A percentile compares a stretch with the other conserved stretches of the same genome.
phyloP scores from a whole-genome alignment of 2,113 vertebrate species.

The human (Homo sapiens) region GRCh38 chr3:185516501-185517000 shows the following conservation, averaged over 20 bases:
- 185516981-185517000: neutral
- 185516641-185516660: neutral
- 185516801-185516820: neutral
- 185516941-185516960: neutral
- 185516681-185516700: neutral
- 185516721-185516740: neutral
- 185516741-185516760: neutral
- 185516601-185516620: neutral
- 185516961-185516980: neutral
- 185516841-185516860: neutral
- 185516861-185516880: neutral
- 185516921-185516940: neutral
- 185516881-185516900: neutral
- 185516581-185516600: neutral
- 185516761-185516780: neutral
- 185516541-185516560: neutral
- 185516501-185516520: neutral
- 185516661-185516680: neutral
- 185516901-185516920: neutral
- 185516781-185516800: no score
- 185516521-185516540: neutral
- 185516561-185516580: neutral
- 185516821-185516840: neutral
- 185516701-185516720: slow-evolving; percentile 11
- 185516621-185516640: neutral